Percentiles rank a stretch among this genome's conserved stretches.
phyloP scores from a whole-genome alignment of 2,113 vertebrate species.

The Perca fluviatilis region DNA sequence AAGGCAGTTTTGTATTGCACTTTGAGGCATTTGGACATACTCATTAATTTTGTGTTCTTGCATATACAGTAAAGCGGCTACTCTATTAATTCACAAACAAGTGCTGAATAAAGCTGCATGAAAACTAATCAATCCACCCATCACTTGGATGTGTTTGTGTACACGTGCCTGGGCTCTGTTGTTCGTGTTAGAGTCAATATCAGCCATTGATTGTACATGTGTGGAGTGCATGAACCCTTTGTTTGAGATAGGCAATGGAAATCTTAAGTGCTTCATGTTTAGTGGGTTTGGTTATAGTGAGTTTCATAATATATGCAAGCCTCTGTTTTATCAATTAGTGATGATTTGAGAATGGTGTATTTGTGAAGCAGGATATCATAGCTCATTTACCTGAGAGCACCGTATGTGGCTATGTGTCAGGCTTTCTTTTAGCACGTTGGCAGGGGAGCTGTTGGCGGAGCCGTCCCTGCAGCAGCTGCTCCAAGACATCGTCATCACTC shows the following conservation, averaged over 20 bases:
- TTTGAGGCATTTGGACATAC: slow-evolving; percentile 1
- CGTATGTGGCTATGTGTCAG: background rate
- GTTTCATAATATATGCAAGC: slow-evolving; percentile 14
- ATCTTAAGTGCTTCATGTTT: slow-evolving; percentile 28
- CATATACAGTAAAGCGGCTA: slow-evolving; percentile 7
- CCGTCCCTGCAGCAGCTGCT: slow-evolving; percentile 76
- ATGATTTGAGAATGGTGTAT: slow-evolving; percentile 7
- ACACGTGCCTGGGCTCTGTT: slow-evolving; percentile 19
- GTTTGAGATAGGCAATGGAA: slow-evolving; percentile 42
- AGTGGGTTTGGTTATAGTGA: background rate
- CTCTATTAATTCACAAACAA: slow-evolving; percentile 23
- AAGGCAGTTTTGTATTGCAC: background rate
- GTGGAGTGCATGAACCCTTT: slow-evolving; percentile 52
- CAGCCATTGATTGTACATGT: slow-evolving; percentile 67
- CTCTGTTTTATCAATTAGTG: background rate
- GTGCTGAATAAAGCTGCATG: slow-evolving; percentile 30
- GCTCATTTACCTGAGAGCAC: slow-evolving; percentile 9
- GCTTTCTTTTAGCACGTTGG: slow-evolving; percentile 28
- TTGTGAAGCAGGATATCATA: slow-evolving; percentile 12
- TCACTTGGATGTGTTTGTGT: slow-evolving; percentile 32
- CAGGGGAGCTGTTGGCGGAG: slow-evolving; percentile 54
- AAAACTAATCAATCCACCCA: slow-evolving; percentile 46
- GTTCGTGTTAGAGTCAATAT: slow-evolving; percentile 49
- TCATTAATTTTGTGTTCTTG: slow-evolving; percentile 9
- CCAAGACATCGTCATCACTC: slow-evolving; percentile 75